Base-by-base conservation (phyloP, 2,113 vertebrate species). In the Mixornis gularis region DNA sequence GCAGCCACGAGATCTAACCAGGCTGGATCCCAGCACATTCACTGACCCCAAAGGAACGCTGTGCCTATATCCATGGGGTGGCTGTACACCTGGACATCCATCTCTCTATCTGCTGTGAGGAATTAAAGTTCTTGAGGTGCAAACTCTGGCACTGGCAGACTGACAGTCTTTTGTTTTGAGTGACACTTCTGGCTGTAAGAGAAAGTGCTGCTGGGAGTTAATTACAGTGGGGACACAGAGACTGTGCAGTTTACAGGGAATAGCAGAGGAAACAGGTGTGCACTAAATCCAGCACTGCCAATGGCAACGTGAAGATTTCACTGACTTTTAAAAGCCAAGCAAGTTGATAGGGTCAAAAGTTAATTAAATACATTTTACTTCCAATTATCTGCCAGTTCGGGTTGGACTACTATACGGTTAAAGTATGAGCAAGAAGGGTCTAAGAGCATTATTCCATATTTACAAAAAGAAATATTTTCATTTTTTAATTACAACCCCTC, bases 171-270 rank as follows among this genome's bases (percentile, higher is more conserved):
- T n/a, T n/a, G n/a, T n/a, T n/a, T 0, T 26, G 34, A 46, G 25
- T 8, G 70, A 34, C 24, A 26, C 22, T 27, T 10, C 3, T 1
- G 46, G 78, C 34, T 53, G 0, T 8, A 24, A 24, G 1, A 12
- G 17, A 29, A 38, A 24, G 3, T 6, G 52, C 60, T 53, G 56
- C 27, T 18, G 8, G 20, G 6, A 72, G 25, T 11, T 11, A 8
- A 20, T 20, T 1, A 19, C 63, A 9, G 29, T 0, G 4, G 20
- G 10, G 15, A 20, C 5, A 32, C 34, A 22, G 27, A 3, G 10
- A 3, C 3, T 0, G 0, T 4, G 44, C 36, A 48, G 9, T 4
- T 44, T 3, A 38, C 34, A 51, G 0, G 2, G 16, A 64, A 20
- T 0, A 41, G 40, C 29, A 58, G 21, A 0, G 5, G 40, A 32